phyloP scores from a whole-genome alignment of 2,888 invertebrate genomes.

The Parnassius glacialis region DNA sequence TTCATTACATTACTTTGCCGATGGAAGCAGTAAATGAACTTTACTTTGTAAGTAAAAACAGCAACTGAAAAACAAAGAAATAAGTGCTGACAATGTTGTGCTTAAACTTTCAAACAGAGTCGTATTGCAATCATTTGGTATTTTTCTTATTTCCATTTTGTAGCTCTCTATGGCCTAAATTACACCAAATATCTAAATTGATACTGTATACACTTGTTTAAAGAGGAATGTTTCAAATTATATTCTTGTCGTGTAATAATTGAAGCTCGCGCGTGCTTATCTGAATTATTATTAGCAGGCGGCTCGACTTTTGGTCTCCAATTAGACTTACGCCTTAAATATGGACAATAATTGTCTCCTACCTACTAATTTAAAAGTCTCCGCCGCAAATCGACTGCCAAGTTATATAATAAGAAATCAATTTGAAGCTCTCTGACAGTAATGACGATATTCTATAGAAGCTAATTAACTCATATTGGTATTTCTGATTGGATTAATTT shows the following conservation, averaged over 20 bases:
- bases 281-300: slow-evolving; percentile 37
- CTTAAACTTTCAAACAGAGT: slow-evolving; percentile 4
- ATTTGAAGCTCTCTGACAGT: slow-evolving; percentile 35
- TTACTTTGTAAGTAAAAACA: neutral
- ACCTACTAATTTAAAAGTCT: slow-evolving; percentile 53
- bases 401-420: slow-evolving; percentile 40
- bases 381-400: slow-evolving; percentile 39
- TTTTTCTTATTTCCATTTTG: no score
- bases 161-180: neutral
- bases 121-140: slow-evolving; percentile 2
- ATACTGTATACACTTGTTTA: slow-evolving; percentile 16
- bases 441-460: slow-evolving; percentile 35
- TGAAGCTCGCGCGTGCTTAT: slow-evolving; percentile 32
- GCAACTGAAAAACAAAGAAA: slow-evolving; percentile 1
- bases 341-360: slow-evolving; percentile 56
- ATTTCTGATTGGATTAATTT: slow-evolving; percentile 36
- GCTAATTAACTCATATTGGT: slow-evolving; percentile 38
- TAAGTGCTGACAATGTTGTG: slow-evolving; percentile 9
- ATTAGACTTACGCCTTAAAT: slow-evolving; percentile 58
- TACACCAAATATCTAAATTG: slow-evolving; percentile 14
- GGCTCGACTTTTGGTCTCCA: slow-evolving; percentile 38
- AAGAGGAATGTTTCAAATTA: slow-evolving; percentile 17
- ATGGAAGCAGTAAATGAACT: slow-evolving; percentile 1
- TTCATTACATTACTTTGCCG: neutral
- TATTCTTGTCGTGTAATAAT: slow-evolving; percentile 23